These are phyloP conservation scores for Cranoglanis bouderius DNA, from an alignment of 2,113 vertebrate genomes.

Conservation along the genomic window DNA sequence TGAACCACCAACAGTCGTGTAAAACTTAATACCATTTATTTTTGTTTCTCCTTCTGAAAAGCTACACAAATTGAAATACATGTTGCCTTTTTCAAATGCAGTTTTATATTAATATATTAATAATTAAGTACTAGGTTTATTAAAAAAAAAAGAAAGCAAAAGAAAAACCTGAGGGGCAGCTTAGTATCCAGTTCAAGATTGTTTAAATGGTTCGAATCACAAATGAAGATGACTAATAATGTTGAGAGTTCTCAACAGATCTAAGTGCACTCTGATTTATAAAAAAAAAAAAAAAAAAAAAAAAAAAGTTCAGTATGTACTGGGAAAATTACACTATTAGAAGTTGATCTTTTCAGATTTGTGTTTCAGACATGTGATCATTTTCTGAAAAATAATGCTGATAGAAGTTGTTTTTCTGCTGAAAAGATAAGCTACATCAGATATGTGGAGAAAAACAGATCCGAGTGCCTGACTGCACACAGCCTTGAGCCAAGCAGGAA, in stretches of 20 bases:
- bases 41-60: background rate
- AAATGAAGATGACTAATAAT: constrained; percentile 20
- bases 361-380: background rate
- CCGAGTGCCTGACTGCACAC: background rate
- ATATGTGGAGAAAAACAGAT: constrained; percentile 3
- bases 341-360: background rate
- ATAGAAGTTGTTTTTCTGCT: background rate
- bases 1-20: background rate
- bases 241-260: too few relatives aligned
- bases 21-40: background rate
- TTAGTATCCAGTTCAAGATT: background rate
- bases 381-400: background rate
- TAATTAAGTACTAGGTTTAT: background rate
- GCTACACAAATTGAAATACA: background rate
- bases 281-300: background rate
- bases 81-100: background rate
- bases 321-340: background rate
- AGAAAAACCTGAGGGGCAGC: background rate
- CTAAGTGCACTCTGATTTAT: background rate
- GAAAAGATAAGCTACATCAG: constrained; percentile 24
- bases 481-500: background rate
- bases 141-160: background rate
- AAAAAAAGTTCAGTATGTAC: background rate
- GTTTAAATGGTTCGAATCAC: background rate
- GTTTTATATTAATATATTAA: too few relatives aligned